Evolutionary conservation across 2,888 invertebrate species (phyloP).

Genomic region (Mesopsocus fuscifrons): DNA sequence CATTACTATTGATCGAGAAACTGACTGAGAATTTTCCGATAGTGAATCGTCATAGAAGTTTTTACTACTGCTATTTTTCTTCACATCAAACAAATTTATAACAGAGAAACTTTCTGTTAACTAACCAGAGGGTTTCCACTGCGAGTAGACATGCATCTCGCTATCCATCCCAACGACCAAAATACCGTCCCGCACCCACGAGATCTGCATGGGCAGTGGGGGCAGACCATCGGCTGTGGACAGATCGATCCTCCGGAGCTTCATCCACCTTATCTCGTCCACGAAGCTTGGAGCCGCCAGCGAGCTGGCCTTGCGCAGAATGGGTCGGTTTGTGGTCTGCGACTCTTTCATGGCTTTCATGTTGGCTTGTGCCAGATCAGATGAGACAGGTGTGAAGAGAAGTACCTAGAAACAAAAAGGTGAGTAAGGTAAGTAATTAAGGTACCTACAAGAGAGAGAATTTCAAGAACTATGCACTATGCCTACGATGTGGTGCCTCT

Average conservation of each 20-base stretch:
- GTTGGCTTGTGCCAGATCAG: constrained; percentile 86
- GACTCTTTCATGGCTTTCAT: constrained; percentile 82
- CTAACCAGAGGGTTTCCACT: constrained; percentile 62
- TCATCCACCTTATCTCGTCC: constrained; percentile 92
- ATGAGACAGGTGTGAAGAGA: constrained; percentile 82
- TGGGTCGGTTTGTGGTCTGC: constrained; percentile 61
- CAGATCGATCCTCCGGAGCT: constrained; percentile 71
- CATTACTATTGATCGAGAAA: no score
- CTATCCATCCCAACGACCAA: constrained; percentile 98
- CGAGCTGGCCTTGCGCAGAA: constrained; percentile 78
- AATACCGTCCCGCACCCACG: constrained; percentile 97
- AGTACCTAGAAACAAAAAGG: constrained; percentile 35
- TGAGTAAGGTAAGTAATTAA: constrained; percentile 11
- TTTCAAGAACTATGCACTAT: no score
- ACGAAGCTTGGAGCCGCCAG: constrained; percentile 74
- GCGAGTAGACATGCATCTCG: constrained; percentile 98
- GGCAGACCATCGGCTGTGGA: constrained; percentile 90
- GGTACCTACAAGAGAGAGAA: not conserved
- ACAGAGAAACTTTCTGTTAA: no score
- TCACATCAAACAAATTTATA: no score
- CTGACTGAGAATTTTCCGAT: no score
- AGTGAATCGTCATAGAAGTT: no score
- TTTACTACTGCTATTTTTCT: no score
- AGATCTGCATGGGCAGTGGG: constrained; percentile 94
- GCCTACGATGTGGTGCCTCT: no score